Conservation (phyloP, 2,797 vertebrate genomes). For the Mergus octosetaceus region DNA sequence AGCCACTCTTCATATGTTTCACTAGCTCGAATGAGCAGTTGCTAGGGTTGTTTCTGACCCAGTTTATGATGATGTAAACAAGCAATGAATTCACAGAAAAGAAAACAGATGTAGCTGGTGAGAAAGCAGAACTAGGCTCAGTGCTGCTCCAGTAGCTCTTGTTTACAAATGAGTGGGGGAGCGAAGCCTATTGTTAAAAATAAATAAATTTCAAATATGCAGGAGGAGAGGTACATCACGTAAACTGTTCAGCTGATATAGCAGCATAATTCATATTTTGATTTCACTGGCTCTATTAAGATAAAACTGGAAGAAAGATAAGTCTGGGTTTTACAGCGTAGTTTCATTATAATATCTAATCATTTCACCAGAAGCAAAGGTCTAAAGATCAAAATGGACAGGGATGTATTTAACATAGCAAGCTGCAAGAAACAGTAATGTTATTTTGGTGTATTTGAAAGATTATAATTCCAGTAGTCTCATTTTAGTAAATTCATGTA, state of each 20-base stretch:
- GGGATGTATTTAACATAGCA: background rate
- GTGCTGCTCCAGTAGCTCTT: background rate
- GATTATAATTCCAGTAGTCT: background rate
- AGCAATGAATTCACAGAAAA: conserved; percentile 28
- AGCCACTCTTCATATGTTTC: conserved; percentile 10
- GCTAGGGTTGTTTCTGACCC: conserved; percentile 38
- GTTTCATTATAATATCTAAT: background rate
- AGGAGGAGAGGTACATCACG: background rate
- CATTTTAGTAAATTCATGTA: background rate
- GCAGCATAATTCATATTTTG: background rate
- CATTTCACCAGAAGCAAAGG: background rate
- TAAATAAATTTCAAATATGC: background rate
- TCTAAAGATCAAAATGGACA: background rate
- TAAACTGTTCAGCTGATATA: background rate
- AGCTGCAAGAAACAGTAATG: background rate
- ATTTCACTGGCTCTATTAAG: background rate
- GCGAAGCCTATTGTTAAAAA: background rate
- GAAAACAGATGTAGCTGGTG: conserved; percentile 1
- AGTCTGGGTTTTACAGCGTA: background rate
- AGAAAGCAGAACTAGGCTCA: background rate
- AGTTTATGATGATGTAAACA: conserved; percentile 27
- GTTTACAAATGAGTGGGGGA: conserved; percentile 18
- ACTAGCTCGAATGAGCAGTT: conserved; percentile 5
- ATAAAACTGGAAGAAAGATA: background rate
- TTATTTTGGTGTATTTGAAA: background rate